These are phyloP conservation scores for Rostratula benghalensis DNA, from an alignment of 2,113 vertebrate genomes.

Conservation along the genomic window DNA sequence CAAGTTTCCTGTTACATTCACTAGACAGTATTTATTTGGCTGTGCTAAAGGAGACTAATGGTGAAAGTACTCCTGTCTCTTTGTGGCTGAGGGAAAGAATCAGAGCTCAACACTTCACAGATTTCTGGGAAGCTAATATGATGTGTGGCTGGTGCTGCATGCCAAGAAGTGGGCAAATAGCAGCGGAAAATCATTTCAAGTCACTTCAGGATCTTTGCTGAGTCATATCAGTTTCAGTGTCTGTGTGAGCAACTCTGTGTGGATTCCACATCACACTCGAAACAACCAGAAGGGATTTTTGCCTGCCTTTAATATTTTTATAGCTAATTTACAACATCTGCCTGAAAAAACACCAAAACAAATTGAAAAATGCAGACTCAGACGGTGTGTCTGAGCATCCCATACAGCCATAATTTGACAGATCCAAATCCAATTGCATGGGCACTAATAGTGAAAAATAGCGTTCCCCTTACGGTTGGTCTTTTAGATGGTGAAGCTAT, in stretches of 20 bases:
- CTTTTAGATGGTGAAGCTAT: background rate
- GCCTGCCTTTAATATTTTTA: constrained; percentile 63
- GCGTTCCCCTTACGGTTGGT: background rate
- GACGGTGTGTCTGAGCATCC: constrained; percentile 49
- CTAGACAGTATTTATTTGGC: background rate
- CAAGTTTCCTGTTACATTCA: background rate
- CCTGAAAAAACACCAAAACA: constrained; percentile 37
- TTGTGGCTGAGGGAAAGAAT: constrained; percentile 41
- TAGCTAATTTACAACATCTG: constrained; percentile 68
- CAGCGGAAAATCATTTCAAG: constrained; percentile 39
- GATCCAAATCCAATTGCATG: constrained; percentile 46
- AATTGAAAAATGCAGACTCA: constrained; percentile 52
- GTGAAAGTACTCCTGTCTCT: constrained; percentile 10
- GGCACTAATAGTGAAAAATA: background rate
- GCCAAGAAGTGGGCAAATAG: constrained; percentile 44
- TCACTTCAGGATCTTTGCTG: constrained; percentile 45
- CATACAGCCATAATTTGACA: constrained; percentile 8
- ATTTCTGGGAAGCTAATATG: constrained; percentile 53
- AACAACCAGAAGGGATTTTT: constrained; percentile 41
- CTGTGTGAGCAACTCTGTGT: constrained; percentile 29
- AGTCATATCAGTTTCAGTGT: constrained; percentile 57
- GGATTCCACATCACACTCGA: constrained; percentile 45
- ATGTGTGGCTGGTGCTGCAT: background rate
- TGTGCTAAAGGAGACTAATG: constrained; percentile 24
- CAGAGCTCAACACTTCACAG: constrained; percentile 45